Evolutionary conservation across 2,113 vertebrate species (phyloP), one percentile per base, ranked within the genome.

Genomic region (Typhlomys cinereus): DNA sequence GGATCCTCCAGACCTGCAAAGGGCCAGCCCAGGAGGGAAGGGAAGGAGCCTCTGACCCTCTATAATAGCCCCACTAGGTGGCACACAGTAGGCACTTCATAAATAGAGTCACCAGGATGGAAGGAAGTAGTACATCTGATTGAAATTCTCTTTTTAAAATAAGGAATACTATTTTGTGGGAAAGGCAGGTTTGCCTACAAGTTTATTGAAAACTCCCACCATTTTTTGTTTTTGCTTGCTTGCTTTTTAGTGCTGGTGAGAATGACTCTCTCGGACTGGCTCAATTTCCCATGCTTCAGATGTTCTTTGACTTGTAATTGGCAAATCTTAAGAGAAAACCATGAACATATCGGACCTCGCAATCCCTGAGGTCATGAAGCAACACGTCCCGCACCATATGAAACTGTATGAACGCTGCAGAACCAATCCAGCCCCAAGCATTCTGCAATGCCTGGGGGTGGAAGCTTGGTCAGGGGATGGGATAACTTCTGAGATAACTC

Each of bases 21-120:
- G 31, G 66, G 50, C 25, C 69, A 27, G 54, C 36, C 67, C 27
- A 59, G 90, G 73, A 95, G 44, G 90, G 88, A 66, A 5, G 5
- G 18, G 48, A 36, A 25, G 39, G 48, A 46, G n/a, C 17, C 6
- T 27, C 25, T 7, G 29, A 8, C 66, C 48, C 57, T 62, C 20
- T 27, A 31, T 8, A 11, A 21, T 7, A 71, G 31, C 7, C 13
- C 31, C 52, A 2, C 27, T 5, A 62, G 52, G 39, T 7, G 7
- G 13, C 1, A 9, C 61, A 34, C 31, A 57, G 74, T 57, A 39
- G 25, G 23, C 17, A 21, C 70, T 78, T 80, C 70, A 62, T 9
- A 70, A 46, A 66, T 5, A 59, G 25, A 41, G 14, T 85, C 23
- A 7, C 44, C 4, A 1, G 6, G 23, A 48, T 61, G 62, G 52